A percentile compares a stretch with the other conserved stretches of the same genome.
These are phyloP conservation scores for Caenorhabditis briggsae DNA, from an alignment of 1,140 invertebrate species.

Conservation along the genomic window DNA sequence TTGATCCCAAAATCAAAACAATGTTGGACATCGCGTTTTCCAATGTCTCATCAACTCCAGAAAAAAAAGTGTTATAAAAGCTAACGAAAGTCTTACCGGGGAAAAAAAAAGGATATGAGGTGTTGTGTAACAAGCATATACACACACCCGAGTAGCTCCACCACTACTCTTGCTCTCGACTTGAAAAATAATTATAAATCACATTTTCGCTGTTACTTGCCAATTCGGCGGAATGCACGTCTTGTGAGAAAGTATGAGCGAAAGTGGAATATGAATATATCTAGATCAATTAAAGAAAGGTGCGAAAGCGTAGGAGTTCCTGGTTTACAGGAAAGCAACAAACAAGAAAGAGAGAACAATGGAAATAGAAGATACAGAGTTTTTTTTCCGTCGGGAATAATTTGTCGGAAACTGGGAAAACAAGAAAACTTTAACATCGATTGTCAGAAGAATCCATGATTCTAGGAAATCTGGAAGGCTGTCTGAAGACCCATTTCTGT, in stretches of 20 bases:
- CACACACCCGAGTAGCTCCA: not conserved
- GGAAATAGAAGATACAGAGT: too few species aligned
- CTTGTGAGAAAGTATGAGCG: not conserved
- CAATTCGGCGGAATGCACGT: not conserved
- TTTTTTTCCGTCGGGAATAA: too few species aligned
- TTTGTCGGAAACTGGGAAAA: too few species aligned
- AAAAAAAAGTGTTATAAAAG: not conserved
- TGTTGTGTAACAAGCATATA: not conserved
- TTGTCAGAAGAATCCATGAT: too few species aligned
- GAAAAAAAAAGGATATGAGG: conserved; percentile 23
- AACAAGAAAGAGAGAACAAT: too few species aligned
- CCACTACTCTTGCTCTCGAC: not conserved
- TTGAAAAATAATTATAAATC: conserved; percentile 43
- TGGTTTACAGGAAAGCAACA: too few species aligned
- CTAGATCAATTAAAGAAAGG: not conserved
- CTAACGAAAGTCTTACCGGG: not conserved
- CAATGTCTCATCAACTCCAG: too few species aligned
- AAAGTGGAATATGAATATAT: not conserved
- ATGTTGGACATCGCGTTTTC: too few species aligned
- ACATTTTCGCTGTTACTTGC: conserved; percentile 22
- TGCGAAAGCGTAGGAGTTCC: conserved; percentile 1
- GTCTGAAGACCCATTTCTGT: too few species aligned
- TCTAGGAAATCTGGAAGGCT: too few species aligned
- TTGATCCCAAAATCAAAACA: too few species aligned
- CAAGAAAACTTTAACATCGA: too few species aligned